A percentile compares a stretch with the other conserved stretches of the same genome.
Conservation (phyloP, 2,888 invertebrate species). For the Oasisia sp. region DNA sequence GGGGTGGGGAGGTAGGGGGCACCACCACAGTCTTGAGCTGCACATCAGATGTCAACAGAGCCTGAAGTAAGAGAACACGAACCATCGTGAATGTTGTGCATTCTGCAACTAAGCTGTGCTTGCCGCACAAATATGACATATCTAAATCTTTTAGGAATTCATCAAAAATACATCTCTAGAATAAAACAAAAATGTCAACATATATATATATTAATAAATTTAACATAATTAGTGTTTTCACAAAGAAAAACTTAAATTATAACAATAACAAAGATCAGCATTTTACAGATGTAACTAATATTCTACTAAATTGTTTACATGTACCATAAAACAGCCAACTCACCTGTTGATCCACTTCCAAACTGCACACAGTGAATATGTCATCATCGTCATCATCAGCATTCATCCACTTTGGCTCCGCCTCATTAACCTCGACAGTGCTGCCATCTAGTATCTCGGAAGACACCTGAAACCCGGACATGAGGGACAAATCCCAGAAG, state of each 20-base stretch:
- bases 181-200: not conserved
- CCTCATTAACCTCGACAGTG: not conserved
- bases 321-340: not conserved
- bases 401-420: not conserved
- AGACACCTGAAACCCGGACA: slow-evolving; percentile 3
- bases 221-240: too few species aligned
- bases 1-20: not conserved
- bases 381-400: not conserved
- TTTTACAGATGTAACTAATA: too few species aligned
- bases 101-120: not conserved
- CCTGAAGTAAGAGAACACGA: not conserved
- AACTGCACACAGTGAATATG: not conserved
- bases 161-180: not conserved
- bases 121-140: too few species aligned
- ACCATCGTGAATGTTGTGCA: not conserved
- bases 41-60: not conserved
- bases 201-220: not conserved
- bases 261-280: too few species aligned
- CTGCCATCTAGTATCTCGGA: not conserved
- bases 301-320: too few species aligned
- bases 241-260: too few species aligned
- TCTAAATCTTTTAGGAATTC: not conserved
- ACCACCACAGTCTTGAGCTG: not conserved
- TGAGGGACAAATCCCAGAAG: slow-evolving; percentile 1
- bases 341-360: not conserved